Conservation (phyloP, 2,888 invertebrate genomes). For the Sipha maydis region DNA sequence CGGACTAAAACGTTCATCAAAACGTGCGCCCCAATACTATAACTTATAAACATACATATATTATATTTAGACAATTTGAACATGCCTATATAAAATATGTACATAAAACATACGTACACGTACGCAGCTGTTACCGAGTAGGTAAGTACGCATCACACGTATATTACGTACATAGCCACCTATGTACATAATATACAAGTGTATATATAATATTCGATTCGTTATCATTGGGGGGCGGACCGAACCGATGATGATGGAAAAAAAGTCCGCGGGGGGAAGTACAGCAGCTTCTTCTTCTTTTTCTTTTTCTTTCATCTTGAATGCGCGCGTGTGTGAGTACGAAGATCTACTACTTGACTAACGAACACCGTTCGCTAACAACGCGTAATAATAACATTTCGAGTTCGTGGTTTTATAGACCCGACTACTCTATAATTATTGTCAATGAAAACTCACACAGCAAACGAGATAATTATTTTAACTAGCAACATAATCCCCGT, state of each 20-base stretch:
- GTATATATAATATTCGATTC: neutral
- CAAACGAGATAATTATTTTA: slow-evolving; percentile 62
- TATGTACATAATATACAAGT: neutral
- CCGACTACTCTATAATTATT: slow-evolving; percentile 60
- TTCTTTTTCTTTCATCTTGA: too few relatives aligned
- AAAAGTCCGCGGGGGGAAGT: slow-evolving; percentile 2
- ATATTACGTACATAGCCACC: too few relatives aligned
- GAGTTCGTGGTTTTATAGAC: slow-evolving; percentile 39
- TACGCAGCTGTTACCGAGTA: neutral
- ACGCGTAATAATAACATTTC: slow-evolving; percentile 47
- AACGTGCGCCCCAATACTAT: too few relatives aligned
- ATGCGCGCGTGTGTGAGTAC: neutral
- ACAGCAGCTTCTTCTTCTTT: neutral
- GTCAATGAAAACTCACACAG: slow-evolving; percentile 53
- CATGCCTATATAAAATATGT: too few relatives aligned
- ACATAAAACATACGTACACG: too few relatives aligned
- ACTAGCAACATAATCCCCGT: slow-evolving; percentile 42
- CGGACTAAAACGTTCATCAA: too few relatives aligned
- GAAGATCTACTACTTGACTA: neutral
- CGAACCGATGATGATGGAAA: neutral
- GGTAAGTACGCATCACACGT: neutral
- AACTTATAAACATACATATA: too few relatives aligned
- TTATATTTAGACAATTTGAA: too few relatives aligned
- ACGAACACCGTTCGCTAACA: slow-evolving; percentile 9
- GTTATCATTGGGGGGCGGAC: slow-evolving; percentile 1